Conservation (phyloP, 2,888 invertebrate genomes). For the Idaea aversata region DNA sequence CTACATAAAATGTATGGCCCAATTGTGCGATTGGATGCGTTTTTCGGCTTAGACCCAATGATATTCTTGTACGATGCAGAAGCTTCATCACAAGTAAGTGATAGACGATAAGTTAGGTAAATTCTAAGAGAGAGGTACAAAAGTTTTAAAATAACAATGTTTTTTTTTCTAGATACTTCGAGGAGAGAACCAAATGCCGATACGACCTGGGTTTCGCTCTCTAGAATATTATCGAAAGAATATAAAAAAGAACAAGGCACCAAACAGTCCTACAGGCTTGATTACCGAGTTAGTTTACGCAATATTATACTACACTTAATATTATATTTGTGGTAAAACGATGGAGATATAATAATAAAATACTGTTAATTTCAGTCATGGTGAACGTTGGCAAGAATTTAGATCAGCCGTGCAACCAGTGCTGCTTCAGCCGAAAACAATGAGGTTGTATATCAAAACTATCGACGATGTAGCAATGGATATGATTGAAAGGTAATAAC, state of each 20-base stretch:
- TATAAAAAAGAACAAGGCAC: slow-evolving; percentile 12
- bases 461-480: slow-evolving; percentile 83
- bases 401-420: slow-evolving; percentile 87
- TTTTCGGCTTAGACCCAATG: slow-evolving; percentile 26
- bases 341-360: slow-evolving; percentile 27
- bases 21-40: slow-evolving; percentile 30
- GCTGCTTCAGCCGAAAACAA: slow-evolving; percentile 86
- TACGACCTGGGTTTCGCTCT: slow-evolving; percentile 48
- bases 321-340: not conserved
- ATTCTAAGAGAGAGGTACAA: not conserved
- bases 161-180: slow-evolving; percentile 48
- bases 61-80: slow-evolving; percentile 35
- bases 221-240: slow-evolving; percentile 47
- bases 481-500: slow-evolving; percentile 67
- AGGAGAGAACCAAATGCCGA: slow-evolving; percentile 50
- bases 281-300: not conserved
- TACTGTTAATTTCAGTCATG: slow-evolving; percentile 79
- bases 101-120: not conserved
- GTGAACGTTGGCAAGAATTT: slow-evolving; percentile 87
- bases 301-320: not conserved
- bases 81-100: slow-evolving; percentile 25
- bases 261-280: not conserved
- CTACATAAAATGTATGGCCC: slow-evolving; percentile 36
- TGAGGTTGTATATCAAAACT: slow-evolving; percentile 80
- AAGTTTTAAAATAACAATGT: not conserved